phyloP scores from a whole-genome alignment of 2,888 invertebrate species.

The Horisme vitalbata region DNA sequence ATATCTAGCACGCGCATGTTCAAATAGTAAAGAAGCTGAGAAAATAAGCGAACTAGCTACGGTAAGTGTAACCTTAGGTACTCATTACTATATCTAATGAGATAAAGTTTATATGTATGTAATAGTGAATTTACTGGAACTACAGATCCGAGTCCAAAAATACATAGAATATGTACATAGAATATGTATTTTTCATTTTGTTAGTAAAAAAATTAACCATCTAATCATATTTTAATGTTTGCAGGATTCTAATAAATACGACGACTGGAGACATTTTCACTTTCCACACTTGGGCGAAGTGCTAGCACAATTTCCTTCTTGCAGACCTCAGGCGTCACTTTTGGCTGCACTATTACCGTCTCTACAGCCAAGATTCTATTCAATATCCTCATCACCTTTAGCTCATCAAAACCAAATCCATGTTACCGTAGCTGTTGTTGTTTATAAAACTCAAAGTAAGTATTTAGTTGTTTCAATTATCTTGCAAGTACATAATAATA shows the following conservation, averaged over 20 bases:
- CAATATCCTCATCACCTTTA: constrained; percentile 94
- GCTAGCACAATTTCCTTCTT: constrained; percentile 93
- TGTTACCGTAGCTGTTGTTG: constrained; percentile 94
- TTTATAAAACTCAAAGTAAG: constrained; percentile 90
- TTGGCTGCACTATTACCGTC: constrained; percentile 91
- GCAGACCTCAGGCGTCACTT: constrained; percentile 90
- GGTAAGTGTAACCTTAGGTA: constrained; percentile 69
- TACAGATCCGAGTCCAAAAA: too few relatives aligned
- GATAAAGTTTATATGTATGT: too few relatives aligned
- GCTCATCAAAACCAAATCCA: constrained; percentile 90
- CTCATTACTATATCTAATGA: not conserved
- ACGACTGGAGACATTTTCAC: constrained; percentile 95
- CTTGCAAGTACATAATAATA: constrained; percentile 9
- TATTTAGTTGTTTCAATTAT: constrained; percentile 9
- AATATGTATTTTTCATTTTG: too few relatives aligned
- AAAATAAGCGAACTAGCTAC: constrained; percentile 88
- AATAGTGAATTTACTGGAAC: too few relatives aligned
- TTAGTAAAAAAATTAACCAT: too few relatives aligned
- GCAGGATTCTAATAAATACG: constrained; percentile 93
- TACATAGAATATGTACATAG: too few relatives aligned
- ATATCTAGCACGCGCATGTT: constrained; percentile 90
- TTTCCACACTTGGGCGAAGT: constrained; percentile 94
- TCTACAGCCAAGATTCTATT: constrained; percentile 96
- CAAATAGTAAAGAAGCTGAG: constrained; percentile 87
- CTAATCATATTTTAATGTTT: constrained; percentile 27